phyloP scores from a whole-genome alignment of 2,888 invertebrate species.

The Tenthredo scrophulariae region DNA sequence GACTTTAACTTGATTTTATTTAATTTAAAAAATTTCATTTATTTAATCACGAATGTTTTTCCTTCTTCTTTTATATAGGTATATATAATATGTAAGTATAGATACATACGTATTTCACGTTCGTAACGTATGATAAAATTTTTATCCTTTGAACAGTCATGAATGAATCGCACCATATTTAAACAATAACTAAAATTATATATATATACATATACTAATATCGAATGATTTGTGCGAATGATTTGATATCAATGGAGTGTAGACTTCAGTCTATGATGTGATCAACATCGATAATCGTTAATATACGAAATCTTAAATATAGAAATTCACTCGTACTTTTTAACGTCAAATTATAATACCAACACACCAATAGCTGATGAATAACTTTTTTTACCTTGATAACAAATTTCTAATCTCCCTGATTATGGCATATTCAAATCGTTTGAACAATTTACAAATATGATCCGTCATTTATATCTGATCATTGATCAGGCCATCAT shows the following conservation, averaged over 20 bases:
- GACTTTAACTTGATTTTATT: slow-evolving; percentile 15
- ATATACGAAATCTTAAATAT: slow-evolving; percentile 23
- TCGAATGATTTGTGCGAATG: slow-evolving; percentile 58
- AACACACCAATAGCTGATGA: slow-evolving; percentile 42
- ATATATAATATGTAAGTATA: background rate
- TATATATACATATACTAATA: slow-evolving; percentile 20
- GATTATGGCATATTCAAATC: background rate
- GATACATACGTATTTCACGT: background rate
- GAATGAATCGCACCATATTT: background rate
- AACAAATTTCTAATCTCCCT: slow-evolving; percentile 1
- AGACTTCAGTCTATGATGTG: slow-evolving; percentile 59
- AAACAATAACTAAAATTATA: slow-evolving; percentile 24
- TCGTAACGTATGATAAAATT: background rate
- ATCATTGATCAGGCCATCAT: background rate
- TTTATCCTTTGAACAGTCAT: slow-evolving; percentile 14
- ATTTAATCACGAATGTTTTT: slow-evolving; percentile 2
- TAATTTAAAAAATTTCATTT: background rate
- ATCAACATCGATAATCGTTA: slow-evolving; percentile 54
- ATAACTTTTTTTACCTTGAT: slow-evolving; percentile 32
- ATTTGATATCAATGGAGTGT: slow-evolving; percentile 57
- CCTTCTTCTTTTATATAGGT: background rate
- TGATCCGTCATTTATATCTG: background rate
- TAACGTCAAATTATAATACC: slow-evolving; percentile 39
- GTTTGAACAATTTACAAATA: background rate
- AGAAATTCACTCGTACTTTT: slow-evolving; percentile 33